Base-by-base conservation (phyloP, 1,140 invertebrate genomes). In the Neodiprion fabricii region DNA sequence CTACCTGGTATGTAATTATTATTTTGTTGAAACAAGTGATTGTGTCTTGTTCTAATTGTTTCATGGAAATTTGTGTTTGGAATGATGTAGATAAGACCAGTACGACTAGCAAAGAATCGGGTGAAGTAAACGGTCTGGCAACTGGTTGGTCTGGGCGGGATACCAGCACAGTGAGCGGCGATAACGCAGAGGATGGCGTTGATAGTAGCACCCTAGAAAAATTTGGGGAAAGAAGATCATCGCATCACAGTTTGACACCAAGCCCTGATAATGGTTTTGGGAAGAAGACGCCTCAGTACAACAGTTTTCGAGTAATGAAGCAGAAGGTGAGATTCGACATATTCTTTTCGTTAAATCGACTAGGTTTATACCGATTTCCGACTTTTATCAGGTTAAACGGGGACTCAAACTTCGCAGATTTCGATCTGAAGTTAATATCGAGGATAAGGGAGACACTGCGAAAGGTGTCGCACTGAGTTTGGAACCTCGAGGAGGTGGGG, bases 401-500 rank as follows among this genome's bases (percentile, higher is more conserved):
- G 86, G 86, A 48, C 80, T 89, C 67, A 85, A 83, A 73, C 80
- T 89, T 49, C 80, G 86, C 61, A 82, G 87, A 78, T 89, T 88
- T 76, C 84, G 86, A 11, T 89, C 88, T 2, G 88, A 89, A 78
- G 88, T 87, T 0, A 88, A 85, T 74, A 86, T 89, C 48, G 83
- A 86, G 68, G 86, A 88, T 10, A 85, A 87, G 23, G 75, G 77
- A 9, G 83, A 85, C 10, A 72, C 78, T 8, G 82, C 76, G 14
- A 83, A 88, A 69, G 83, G 82, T 7, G 79, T 85, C 11, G 79
- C 83, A 1, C 76, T 85, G 7, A 88, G 83, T 67, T 78, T 89
- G 67, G 86, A 88, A 74, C 84, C 85, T 5, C 79, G 85, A 73
- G 85, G 86, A 1, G 85, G 83, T 8, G 87, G 84, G 4, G 86